phyloP scores from a whole-genome alignment of 2,113 vertebrate species.

The Ivindomyrus marchei region DNA sequence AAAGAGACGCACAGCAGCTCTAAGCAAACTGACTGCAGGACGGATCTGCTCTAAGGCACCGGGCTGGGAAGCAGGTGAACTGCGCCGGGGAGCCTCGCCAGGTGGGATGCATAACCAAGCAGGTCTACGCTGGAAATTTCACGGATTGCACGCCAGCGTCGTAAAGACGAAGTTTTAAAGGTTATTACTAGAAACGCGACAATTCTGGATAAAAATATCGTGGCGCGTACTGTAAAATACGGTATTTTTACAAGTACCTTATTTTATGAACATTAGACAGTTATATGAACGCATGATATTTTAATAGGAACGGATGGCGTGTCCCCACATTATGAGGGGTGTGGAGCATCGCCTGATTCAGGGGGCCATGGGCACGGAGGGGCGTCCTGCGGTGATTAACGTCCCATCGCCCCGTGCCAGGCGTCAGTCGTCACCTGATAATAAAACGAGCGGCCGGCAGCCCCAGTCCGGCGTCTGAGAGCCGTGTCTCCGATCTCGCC shows the following conservation, averaged over 20 bases:
- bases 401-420: conserved; percentile 32
- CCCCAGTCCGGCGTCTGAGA: neutral
- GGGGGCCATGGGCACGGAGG: neutral
- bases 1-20: neutral
- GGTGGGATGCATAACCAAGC: neutral
- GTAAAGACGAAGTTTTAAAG: neutral
- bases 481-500: neutral
- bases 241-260: neutral
- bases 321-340: neutral
- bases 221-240: neutral
- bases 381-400: neutral
- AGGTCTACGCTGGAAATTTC: neutral
- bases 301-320: neutral
- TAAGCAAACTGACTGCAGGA: neutral
- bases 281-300: neutral
- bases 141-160: neutral
- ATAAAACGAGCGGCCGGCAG: conserved; percentile 29
- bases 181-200: neutral
- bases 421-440: conserved; percentile 46
- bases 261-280: neutral
- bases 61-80: neutral
- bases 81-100: neutral
- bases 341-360: neutral
- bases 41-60: neutral
- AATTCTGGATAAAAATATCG: neutral